Evolutionary conservation across 2,797 vertebrate species (phyloP).

Genomic region (Muscicapa striata): DNA sequence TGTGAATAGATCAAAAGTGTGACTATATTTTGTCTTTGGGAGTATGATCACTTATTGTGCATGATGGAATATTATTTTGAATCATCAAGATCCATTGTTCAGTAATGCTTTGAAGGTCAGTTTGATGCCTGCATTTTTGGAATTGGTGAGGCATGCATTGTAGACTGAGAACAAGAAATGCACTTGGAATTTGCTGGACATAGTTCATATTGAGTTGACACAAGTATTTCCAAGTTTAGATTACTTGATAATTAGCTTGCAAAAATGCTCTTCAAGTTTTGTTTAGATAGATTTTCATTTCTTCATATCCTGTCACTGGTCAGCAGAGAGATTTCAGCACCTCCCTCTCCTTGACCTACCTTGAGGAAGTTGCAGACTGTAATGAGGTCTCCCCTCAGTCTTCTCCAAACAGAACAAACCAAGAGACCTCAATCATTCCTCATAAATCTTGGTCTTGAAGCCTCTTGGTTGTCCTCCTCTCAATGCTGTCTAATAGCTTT

Average conservation of each 20-base stretch:
- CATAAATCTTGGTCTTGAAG: background rate
- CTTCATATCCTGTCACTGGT: background rate
- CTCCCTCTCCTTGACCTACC: background rate
- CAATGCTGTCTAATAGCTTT: background rate
- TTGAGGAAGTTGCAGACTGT: background rate
- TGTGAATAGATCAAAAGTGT: background rate
- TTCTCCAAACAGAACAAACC: background rate
- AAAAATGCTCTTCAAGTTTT: background rate
- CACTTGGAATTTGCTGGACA: background rate
- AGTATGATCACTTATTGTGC: background rate
- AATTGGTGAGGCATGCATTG: background rate
- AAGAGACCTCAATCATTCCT: background rate
- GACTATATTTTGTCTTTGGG: background rate
- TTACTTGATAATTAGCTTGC: background rate
- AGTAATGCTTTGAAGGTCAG: background rate
- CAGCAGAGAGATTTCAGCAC: background rate
- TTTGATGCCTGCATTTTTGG: background rate
- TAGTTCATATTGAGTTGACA: background rate
- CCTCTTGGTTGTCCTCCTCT: background rate
- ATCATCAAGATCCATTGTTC: background rate
- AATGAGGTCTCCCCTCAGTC: background rate
- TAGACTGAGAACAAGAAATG: background rate
- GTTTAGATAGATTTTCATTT: background rate
- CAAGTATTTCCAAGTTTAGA: background rate
- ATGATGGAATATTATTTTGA: background rate